A percentile compares a stretch with the other conserved stretches of the same genome.
These are phyloP conservation scores for Drosophila tanythrix DNA, from an alignment of 2,888 invertebrate species.

Conservation along the genomic window DNA sequence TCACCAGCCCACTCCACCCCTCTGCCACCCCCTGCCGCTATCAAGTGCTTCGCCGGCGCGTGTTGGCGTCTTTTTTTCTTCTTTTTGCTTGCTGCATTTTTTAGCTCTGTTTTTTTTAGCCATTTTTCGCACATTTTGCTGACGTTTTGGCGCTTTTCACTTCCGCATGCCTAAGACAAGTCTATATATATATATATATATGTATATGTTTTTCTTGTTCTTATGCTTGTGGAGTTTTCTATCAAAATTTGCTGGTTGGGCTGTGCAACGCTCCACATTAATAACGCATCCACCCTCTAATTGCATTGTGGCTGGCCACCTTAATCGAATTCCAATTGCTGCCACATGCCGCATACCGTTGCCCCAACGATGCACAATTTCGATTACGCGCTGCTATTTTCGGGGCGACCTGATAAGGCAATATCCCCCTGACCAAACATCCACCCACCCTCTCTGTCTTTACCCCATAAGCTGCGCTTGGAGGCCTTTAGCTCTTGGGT, in stretches of 20 bases:
- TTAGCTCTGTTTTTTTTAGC: constrained; percentile 9
- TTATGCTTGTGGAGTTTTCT: constrained; percentile 15
- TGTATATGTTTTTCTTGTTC: constrained; percentile 12
- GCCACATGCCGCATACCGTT: constrained; percentile 33
- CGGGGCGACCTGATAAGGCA: constrained; percentile 54
- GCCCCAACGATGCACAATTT: constrained; percentile 76
- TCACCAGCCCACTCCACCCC: constrained; percentile 24
- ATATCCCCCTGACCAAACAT: background rate
- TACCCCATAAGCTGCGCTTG: background rate
- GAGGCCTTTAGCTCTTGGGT: constrained; percentile 10
- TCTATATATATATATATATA: constrained; percentile 13
- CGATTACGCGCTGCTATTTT: constrained; percentile 73
- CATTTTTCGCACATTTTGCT: constrained; percentile 71
- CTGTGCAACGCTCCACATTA: constrained; percentile 79
- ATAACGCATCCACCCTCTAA: constrained; percentile 85
- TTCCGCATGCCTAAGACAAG: constrained; percentile 67
- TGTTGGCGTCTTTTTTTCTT: constrained; percentile 44
- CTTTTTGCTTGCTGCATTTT: background rate
- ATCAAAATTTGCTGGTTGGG: constrained; percentile 38
- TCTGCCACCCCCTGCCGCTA: constrained; percentile 10
- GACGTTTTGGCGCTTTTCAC: constrained; percentile 71
- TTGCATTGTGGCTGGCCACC: constrained; percentile 78
- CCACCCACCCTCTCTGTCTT: background rate
- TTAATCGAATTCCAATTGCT: constrained; percentile 74
- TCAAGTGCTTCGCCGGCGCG: constrained; percentile 43